phyloP scores from a whole-genome alignment of 2,113 vertebrate genomes.

The Bujurquina vittata region DNA sequence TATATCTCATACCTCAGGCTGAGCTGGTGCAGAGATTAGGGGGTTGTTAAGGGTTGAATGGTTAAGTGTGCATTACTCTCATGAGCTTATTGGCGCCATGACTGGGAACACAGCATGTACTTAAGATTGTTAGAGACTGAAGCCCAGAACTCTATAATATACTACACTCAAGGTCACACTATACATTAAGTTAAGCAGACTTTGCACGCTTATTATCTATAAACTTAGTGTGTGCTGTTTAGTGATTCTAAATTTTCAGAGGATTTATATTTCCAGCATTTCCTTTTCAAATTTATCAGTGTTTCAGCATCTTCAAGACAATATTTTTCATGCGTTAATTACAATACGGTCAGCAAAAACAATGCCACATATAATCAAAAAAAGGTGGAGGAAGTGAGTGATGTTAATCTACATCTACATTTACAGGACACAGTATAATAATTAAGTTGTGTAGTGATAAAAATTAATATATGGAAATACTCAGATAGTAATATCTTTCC shows the following conservation, averaged over 20 bases:
- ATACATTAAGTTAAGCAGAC: slow-evolving; percentile 23
- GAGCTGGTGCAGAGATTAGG: slow-evolving; percentile 46
- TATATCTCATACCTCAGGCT: slow-evolving; percentile 39
- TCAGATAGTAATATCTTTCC: neutral
- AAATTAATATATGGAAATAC: neutral
- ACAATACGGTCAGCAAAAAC: neutral
- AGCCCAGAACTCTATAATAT: slow-evolving; percentile 29
- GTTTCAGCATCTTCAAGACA: neutral
- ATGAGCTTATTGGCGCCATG: slow-evolving; percentile 53
- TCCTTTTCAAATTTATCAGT: neutral
- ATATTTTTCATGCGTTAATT: neutral
- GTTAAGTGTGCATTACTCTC: slow-evolving; percentile 56
- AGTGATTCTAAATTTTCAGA: neutral
- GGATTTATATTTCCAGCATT: neutral
- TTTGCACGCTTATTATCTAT: slow-evolving; percentile 22
- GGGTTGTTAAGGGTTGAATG: slow-evolving; percentile 32
- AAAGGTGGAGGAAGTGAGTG: neutral
- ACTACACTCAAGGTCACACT: slow-evolving; percentile 47
- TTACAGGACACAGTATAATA: neutral
- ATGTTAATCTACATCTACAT: neutral
- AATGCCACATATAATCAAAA: neutral
- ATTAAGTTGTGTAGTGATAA: neutral
- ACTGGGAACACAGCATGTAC: slow-evolving; percentile 53
- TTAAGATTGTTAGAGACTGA: slow-evolving; percentile 45
- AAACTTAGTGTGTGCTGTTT: slow-evolving; percentile 10